Evolutionary conservation across 2,888 invertebrate genomes (phyloP).

Genomic region (Stenotaenia linearis): DNA sequence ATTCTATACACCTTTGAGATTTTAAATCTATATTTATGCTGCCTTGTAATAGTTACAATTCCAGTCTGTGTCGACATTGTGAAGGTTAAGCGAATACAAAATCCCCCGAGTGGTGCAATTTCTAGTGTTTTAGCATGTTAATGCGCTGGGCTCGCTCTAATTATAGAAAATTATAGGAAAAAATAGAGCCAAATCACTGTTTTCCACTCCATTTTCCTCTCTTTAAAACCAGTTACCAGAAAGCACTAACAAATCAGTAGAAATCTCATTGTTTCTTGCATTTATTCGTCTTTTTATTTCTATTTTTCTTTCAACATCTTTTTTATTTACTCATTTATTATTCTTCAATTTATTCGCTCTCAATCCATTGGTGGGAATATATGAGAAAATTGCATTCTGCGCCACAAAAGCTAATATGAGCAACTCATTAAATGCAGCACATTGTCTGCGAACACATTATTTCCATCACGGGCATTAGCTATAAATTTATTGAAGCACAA

Average conservation of each 20-base stretch:
- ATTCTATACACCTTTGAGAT: too few species aligned
- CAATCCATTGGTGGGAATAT: not conserved
- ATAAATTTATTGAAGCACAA: conserved; percentile 26
- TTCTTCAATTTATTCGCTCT: not conserved
- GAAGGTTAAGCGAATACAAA: not conserved
- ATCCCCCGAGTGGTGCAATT: not conserved
- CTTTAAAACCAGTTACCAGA: not conserved
- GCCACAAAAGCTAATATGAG: conserved; percentile 4
- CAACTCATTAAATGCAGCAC: conserved; percentile 20
- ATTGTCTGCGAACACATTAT: conserved; percentile 16
- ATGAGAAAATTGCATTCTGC: not conserved
- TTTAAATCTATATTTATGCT: too few species aligned
- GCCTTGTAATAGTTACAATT: too few species aligned
- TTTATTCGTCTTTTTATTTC: not conserved
- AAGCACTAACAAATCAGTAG: not conserved
- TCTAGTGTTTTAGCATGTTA: not conserved
- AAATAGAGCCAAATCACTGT: not conserved
- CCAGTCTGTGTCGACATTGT: too few species aligned
- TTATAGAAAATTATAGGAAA: not conserved
- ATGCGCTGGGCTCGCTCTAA: not conserved
- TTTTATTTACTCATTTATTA: not conserved
- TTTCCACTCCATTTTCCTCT: not conserved
- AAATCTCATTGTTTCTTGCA: not conserved
- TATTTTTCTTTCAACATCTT: not conserved
- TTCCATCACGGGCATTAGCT: conserved; percentile 7